Conservation (phyloP, 2,797 vertebrate species). For the Ficedula albicollis region DNA sequence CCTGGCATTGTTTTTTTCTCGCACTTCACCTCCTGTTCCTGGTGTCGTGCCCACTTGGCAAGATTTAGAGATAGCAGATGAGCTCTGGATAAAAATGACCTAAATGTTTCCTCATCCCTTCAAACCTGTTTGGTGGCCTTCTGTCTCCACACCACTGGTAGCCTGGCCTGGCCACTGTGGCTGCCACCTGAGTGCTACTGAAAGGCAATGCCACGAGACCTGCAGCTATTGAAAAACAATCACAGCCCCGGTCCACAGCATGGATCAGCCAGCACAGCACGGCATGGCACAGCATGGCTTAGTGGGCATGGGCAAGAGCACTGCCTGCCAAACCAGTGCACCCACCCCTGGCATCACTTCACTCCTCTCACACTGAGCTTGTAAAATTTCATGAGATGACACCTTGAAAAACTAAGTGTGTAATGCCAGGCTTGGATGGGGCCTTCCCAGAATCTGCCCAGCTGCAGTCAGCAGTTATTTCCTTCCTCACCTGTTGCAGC, state of each 20-base stretch:
- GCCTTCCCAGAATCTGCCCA: not conserved
- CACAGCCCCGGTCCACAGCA: fast-evolving
- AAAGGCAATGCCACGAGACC: not conserved
- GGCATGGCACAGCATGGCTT: fast-evolving
- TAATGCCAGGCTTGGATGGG: not conserved
- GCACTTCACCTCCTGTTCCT: slow-evolving; percentile 56
- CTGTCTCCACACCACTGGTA: slow-evolving; percentile 7
- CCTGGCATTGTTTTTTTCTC: slow-evolving; percentile 12
- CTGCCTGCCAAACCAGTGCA: not conserved
- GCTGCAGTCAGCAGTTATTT: not conserved
- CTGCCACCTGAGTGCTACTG: not conserved
- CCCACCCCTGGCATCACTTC: fast-evolving
- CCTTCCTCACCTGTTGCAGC: not conserved
- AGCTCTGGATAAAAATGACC: slow-evolving; percentile 62
- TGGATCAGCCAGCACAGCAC: fast-evolving
- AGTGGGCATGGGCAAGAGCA: not conserved
- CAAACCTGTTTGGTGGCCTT: slow-evolving; percentile 54
- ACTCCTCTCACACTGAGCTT: not conserved
- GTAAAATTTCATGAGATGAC: slow-evolving; percentile 18
- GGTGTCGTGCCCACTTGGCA: slow-evolving; percentile 54
- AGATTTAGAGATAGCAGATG: slow-evolving; percentile 56
- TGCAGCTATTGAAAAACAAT: not conserved
- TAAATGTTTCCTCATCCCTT: slow-evolving; percentile 68
- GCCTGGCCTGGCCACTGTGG: not conserved
- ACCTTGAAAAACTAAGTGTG: not conserved